Base-by-base conservation (phyloP, 1,140 invertebrate species). In the Plectus sambesii region DNA sequence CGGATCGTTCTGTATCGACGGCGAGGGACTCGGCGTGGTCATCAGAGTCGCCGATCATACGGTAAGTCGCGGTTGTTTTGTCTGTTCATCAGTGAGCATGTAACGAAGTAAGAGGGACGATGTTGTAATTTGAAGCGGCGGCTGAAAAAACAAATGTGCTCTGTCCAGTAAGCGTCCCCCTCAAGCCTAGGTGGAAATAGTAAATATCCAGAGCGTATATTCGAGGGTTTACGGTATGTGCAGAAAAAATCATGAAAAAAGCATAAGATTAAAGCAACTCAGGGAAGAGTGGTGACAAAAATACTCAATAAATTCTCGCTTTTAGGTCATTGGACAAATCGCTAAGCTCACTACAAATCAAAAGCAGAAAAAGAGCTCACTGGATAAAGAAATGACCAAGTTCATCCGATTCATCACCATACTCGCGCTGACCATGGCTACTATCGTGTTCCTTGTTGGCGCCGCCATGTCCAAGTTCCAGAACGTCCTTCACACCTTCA, bases 251-350 rank as follows among this genome's bases (percentile, higher is more conserved):
- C n/a, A n/a, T n/a, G n/a, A n/a, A n/a, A n/a, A n/a, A n/a, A n/a
- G n/a, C n/a, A n/a, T n/a, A n/a, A n/a, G n/a, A n/a, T n/a, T n/a
- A n/a, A n/a, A n/a, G n/a, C n/a, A n/a, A n/a, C n/a, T n/a, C n/a
- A n/a, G n/a, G n/a, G n/a, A n/a, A n/a, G n/a, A n/a, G n/a, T n/a
- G n/a, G n/a, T n/a, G n/a, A n/a, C n/a, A n/a, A n/a, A n/a, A n/a
- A n/a, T n/a, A n/a, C n/a, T n/a, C n/a, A 22, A 40, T 12, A 37
- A 56, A n/a, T 26, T 19, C 22, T 12, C 17, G 20, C n/a, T 19
- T 39, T 47, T 25, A 62, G 55, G 49, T 60, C 17, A 63, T 63
- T 40, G 61, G 60, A 6, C 58, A 61, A 56, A 64, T 64, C 15
- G 53, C 59, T 9, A 40, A 35, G 25, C 22, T 63, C 39, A 62